A percentile compares a stretch with the other conserved stretches of the same genome.
Conservation (phyloP, 2,888 invertebrate species). For the Aricia artaxerxes region DNA sequence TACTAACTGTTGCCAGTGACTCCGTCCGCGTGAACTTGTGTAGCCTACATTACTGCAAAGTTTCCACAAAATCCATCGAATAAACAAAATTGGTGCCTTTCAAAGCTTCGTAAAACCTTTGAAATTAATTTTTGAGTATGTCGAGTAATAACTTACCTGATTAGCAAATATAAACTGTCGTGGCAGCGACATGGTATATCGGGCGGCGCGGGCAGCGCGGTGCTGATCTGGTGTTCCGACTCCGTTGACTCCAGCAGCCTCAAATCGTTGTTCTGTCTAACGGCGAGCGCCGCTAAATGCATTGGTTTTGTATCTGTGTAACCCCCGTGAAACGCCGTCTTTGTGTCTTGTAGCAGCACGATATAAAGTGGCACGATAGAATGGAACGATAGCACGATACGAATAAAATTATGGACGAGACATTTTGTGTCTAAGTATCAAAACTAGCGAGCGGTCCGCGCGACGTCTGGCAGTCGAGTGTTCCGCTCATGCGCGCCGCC, state of each 20-base stretch:
- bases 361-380: conserved; percentile 31
- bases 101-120: no score
- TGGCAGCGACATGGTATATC: conserved; percentile 79
- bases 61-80: background rate
- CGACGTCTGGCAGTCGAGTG: background rate
- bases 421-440: conserved; percentile 35
- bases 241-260: conserved; percentile 68
- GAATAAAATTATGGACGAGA: conserved; percentile 36
- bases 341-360: conserved; percentile 51
- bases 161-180: conserved; percentile 81
- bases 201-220: conserved; percentile 63
- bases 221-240: conserved; percentile 61
- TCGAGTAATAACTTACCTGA: background rate
- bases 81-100: no score
- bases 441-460: conserved; percentile 20
- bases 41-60: no score
- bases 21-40: background rate
- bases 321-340: conserved; percentile 58
- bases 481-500: conserved; percentile 26
- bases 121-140: no score
- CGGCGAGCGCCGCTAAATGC: conserved; percentile 67
- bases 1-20: background rate
- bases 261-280: conserved; percentile 47
- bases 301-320: conserved; percentile 58
- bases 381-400: conserved; percentile 40